Conservation (phyloP, 2,113 vertebrate species). For the Calonectris borealis region DNA sequence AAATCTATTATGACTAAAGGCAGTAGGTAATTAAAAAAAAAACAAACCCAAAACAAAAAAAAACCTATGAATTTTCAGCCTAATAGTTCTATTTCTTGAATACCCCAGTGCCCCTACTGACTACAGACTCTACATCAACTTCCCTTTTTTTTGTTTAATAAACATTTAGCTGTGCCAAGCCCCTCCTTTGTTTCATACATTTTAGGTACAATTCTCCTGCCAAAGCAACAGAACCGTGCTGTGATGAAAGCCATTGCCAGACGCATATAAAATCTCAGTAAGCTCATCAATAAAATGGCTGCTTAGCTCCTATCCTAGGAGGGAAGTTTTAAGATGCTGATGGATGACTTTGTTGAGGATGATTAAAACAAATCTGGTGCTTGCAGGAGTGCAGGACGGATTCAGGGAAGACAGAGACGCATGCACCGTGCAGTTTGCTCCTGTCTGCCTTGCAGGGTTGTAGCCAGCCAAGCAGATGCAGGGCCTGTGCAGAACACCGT, state of each 20-base stretch:
- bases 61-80: background rate
- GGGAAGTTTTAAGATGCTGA: background rate
- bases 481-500: background rate
- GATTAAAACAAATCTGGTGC: background rate
- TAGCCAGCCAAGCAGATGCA: background rate
- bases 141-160: background rate
- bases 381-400: background rate
- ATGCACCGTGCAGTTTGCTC: background rate
- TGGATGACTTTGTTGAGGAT: background rate
- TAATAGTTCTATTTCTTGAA: background rate
- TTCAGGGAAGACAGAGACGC: background rate
- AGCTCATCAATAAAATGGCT: constrained; percentile 6
- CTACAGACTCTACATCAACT: background rate
- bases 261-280: background rate
- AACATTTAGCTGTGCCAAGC: background rate
- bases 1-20: background rate
- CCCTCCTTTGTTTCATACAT: background rate
- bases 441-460: background rate
- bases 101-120: background rate
- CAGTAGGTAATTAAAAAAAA: background rate
- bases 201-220: background rate
- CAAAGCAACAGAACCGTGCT: background rate
- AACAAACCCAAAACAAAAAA: background rate
- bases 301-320: background rate
- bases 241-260: background rate